These are phyloP conservation scores for Catocala sponsa DNA, from an alignment of 2,888 invertebrate species.

Conservation along the genomic window DNA sequence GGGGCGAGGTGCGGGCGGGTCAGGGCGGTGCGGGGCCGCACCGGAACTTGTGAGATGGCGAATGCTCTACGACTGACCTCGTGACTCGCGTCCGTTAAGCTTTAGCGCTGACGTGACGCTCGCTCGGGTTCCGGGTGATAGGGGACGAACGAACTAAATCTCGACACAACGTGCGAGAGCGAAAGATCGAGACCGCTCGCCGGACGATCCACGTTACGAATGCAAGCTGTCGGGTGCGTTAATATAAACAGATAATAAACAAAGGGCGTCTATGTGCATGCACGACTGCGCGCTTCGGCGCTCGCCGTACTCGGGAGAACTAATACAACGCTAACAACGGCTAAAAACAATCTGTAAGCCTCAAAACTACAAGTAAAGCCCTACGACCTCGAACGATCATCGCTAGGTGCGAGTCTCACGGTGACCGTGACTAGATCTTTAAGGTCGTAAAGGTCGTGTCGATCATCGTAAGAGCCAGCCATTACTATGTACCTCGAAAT, in stretches of 20 bases:
- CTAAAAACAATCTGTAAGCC: constrained; percentile 88
- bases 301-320: constrained; percentile 86
- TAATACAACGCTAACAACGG: constrained; percentile 88
- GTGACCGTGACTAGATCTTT: constrained; percentile 77
- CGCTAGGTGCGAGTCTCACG: constrained; percentile 76
- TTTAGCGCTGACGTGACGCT: constrained; percentile 70
- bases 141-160: constrained; percentile 72
- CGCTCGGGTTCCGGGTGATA: constrained; percentile 74
- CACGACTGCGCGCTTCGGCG: constrained; percentile 85
- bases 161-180: constrained; percentile 75
- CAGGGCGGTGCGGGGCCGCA: constrained; percentile 63
- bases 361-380: constrained; percentile 89
- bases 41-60: constrained; percentile 89
- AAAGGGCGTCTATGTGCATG: constrained; percentile 87
- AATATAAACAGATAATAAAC: constrained; percentile 86
- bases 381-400: constrained; percentile 87
- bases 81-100: constrained; percentile 76
- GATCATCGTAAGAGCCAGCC: constrained; percentile 83
- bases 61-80: constrained; percentile 87
- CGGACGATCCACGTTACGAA: constrained; percentile 82
- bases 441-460: constrained; percentile 76
- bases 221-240: constrained; percentile 87
- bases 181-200: constrained; percentile 80
- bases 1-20: constrained; percentile 28
- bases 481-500: constrained; percentile 94